These are phyloP conservation scores for Cerastis leucographa DNA, from an alignment of 2,888 invertebrate genomes.

Conservation along the genomic window DNA sequence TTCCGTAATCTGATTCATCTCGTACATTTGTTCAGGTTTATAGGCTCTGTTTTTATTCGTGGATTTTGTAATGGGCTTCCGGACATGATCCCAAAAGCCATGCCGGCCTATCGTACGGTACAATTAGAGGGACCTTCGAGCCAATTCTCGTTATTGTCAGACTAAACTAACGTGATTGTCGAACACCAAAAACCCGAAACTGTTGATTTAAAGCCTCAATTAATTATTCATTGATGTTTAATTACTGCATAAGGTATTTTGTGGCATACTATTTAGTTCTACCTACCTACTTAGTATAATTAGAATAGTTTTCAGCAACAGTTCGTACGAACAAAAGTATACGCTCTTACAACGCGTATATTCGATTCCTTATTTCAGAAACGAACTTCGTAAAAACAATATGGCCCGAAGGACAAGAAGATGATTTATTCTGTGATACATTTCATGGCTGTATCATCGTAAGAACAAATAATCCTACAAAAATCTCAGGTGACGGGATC, in stretches of 20 bases:
- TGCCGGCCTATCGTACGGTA: neutral
- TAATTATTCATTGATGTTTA: constrained; percentile 2
- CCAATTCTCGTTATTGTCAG: neutral
- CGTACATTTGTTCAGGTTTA: constrained; percentile 39
- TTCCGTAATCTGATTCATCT: constrained; percentile 39
- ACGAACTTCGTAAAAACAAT: constrained; percentile 19
- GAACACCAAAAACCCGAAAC: neutral
- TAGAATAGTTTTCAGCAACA: constrained; percentile 4
- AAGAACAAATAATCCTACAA: constrained; percentile 60
- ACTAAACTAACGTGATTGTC: constrained; percentile 13
- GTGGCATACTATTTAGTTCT: neutral
- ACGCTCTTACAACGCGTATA: neutral
- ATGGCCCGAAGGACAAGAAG: constrained; percentile 31
- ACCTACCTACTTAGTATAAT: neutral
- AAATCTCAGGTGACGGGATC: constrained; percentile 65
- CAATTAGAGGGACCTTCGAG: constrained; percentile 35
- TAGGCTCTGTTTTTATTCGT: constrained; percentile 27
- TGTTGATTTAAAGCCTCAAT: constrained; percentile 14
- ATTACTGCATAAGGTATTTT: constrained; percentile 6
- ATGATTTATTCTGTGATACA: constrained; percentile 54
- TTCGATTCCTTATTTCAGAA: constrained; percentile 19
- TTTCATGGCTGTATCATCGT: constrained; percentile 42
- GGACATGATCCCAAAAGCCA: constrained; percentile 15
- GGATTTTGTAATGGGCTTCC: constrained; percentile 32
- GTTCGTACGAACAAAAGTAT: neutral